Evolutionary conservation across 2,888 invertebrate genomes (phyloP).

Genomic region (Agrotis ipsilon): DNA sequence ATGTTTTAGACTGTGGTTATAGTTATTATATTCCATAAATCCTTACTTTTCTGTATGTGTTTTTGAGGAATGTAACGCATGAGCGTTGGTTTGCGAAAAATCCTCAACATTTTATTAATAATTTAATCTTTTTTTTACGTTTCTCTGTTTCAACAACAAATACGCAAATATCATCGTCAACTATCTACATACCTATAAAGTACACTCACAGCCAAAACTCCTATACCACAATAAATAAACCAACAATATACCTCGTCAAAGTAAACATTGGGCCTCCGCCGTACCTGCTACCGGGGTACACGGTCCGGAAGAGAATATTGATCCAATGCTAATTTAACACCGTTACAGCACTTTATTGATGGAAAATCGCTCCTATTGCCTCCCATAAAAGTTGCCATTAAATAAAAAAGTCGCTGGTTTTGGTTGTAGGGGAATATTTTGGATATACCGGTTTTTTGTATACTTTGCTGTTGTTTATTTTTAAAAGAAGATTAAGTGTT

Average conservation of each 20-base stretch:
- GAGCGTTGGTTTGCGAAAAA: no score
- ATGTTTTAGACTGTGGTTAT: no score
- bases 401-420: conserved; percentile 61
- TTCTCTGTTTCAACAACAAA: not conserved
- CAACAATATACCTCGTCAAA: conserved; percentile 38
- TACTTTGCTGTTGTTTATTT: not conserved
- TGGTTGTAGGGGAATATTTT: conserved; percentile 40
- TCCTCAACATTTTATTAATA: no score
- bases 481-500: not conserved
- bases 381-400: conserved; percentile 64
- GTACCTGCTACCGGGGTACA: conserved; percentile 76
- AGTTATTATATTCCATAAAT: no score
- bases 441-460: conserved; percentile 49
- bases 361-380: conserved; percentile 74
- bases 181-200: not conserved
- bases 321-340: conserved; percentile 84
- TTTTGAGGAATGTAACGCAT: no score
- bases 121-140: no score
- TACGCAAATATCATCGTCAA: not conserved
- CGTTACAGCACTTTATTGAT: conserved; percentile 76
- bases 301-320: conserved; percentile 83
- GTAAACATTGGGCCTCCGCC: conserved; percentile 65
- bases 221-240: conserved; percentile 32
- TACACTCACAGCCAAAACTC: conserved; percentile 19
- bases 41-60: no score